These are phyloP conservation scores for Erpetoichthys calabaricus DNA, from an alignment of 2,797 vertebrate species.

Conservation along the genomic window DNA sequence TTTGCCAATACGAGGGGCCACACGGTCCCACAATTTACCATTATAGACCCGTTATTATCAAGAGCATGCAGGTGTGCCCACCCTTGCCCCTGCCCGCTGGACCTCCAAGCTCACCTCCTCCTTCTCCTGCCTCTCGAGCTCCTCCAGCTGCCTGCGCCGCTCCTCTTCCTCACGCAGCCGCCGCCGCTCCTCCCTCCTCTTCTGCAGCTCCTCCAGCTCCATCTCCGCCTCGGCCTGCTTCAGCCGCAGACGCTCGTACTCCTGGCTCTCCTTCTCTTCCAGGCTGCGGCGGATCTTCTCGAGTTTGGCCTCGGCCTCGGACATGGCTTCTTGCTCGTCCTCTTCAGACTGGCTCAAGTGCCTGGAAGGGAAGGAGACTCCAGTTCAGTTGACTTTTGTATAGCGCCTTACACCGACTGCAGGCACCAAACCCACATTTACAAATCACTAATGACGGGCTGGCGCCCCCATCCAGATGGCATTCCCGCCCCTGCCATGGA, in stretches of 20 bases:
- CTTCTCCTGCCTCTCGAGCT: constrained; percentile 31
- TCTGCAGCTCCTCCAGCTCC: constrained; percentile 56
- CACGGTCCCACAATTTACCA: no score
- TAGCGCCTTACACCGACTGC: no score
- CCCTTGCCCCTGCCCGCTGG: no score
- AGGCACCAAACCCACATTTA: no score
- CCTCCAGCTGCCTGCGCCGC: constrained; percentile 28
- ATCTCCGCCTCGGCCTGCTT: constrained; percentile 43
- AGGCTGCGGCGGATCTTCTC: constrained; percentile 49
- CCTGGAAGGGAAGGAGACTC: fast-evolving
- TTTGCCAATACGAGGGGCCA: no score
- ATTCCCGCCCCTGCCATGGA: no score
- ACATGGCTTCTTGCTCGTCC: constrained; percentile 24
- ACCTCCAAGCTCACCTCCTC: constrained; percentile 38
- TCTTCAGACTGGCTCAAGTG: constrained; percentile 23
- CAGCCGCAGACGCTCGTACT: constrained; percentile 39
- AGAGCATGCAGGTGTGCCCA: no score
- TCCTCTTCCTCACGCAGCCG: constrained; percentile 33
- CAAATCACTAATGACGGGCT: no score
- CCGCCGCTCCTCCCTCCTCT: constrained; percentile 37
- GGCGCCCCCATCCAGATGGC: no score
- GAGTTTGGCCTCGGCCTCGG: constrained; percentile 45
- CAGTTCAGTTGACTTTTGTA: no score
- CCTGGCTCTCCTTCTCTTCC: constrained; percentile 46
- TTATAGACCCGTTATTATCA: no score